These are phyloP conservation scores for Anniella stebbinsi DNA, from an alignment of 2,797 vertebrate genomes.

Conservation along the genomic window DNA sequence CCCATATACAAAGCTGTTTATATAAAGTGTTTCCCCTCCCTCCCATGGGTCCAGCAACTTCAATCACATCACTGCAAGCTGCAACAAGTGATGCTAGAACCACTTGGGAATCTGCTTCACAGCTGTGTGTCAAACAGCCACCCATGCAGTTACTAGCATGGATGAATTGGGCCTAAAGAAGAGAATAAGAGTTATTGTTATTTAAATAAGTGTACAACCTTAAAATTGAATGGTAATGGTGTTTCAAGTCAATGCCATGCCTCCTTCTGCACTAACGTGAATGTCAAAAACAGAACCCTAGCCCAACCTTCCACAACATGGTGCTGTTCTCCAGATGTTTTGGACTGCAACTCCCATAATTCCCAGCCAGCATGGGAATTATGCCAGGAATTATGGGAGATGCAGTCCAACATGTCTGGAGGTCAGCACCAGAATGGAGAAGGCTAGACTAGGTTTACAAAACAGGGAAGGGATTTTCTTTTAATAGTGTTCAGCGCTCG, in stretches of 20 bases:
- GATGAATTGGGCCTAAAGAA: neutral
- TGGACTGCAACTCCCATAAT: too few species aligned
- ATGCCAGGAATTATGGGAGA: too few species aligned
- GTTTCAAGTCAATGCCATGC: neutral
- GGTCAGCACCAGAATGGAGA: too few species aligned
- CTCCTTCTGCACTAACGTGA: neutral
- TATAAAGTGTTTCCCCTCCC: neutral
- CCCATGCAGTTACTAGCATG: neutral
- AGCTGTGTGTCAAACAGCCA: neutral
- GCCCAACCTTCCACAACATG: too few species aligned
- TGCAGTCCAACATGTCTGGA: too few species aligned
- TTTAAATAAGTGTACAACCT: neutral
- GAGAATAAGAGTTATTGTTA: neutral
- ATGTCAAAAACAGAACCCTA: neutral
- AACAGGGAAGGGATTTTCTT: neutral
- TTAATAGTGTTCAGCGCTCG: neutral
- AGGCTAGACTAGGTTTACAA: neutral
- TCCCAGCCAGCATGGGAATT: too few species aligned
- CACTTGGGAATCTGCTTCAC: neutral
- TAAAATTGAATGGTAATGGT: neutral
- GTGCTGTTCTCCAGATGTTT: too few species aligned
- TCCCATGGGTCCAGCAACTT: neutral
- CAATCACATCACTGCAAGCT: neutral
- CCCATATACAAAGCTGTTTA: neutral
- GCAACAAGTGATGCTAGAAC: neutral